These are phyloP conservation scores for Scaptomyza polygonia DNA, from an alignment of 2,888 invertebrate genomes.

Conservation along the genomic window DNA sequence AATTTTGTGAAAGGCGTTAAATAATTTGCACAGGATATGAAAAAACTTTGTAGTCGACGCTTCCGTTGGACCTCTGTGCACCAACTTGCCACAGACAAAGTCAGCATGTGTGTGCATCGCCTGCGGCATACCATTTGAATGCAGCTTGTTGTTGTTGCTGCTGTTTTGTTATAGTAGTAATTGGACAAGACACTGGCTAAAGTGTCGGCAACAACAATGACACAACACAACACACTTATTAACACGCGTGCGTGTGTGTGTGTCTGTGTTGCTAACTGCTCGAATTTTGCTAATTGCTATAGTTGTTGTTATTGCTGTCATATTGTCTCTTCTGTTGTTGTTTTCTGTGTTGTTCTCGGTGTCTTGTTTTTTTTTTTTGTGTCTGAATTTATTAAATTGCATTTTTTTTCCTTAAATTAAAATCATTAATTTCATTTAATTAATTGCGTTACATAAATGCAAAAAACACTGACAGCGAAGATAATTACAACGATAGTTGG, in stretches of 20 bases:
- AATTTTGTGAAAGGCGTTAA: slow-evolving; percentile 74
- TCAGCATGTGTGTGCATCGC: slow-evolving; percentile 40
- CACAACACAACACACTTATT: slow-evolving; percentile 41
- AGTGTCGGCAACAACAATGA: slow-evolving; percentile 63
- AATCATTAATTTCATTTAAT: slow-evolving; percentile 50
- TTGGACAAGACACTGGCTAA: slow-evolving; percentile 77
- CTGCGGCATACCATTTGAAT: slow-evolving; percentile 64
- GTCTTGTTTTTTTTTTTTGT: slow-evolving; percentile 38
- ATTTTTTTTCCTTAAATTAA: slow-evolving; percentile 63
- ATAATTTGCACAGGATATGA: slow-evolving; percentile 79
- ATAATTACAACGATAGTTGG: slow-evolving; percentile 13
- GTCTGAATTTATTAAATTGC: slow-evolving; percentile 54
- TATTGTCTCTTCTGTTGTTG: slow-evolving; percentile 30
- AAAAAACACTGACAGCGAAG: slow-evolving; percentile 7
- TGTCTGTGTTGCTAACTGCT: slow-evolving; percentile 37
- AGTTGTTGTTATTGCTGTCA: slow-evolving; percentile 46
- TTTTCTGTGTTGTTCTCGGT: slow-evolving; percentile 33
- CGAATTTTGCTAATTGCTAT: slow-evolving; percentile 72
- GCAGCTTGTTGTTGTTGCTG: slow-evolving; percentile 30
- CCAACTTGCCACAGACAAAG: slow-evolving; percentile 17
- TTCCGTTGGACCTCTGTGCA: slow-evolving; percentile 57
- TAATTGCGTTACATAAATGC: slow-evolving; percentile 27
- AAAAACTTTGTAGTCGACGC: slow-evolving; percentile 74
- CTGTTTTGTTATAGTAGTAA: slow-evolving; percentile 71
- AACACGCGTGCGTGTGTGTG: slow-evolving; percentile 33